Base-by-base conservation (phyloP, 2,888 invertebrate genomes). In the Netelia melanura region DNA sequence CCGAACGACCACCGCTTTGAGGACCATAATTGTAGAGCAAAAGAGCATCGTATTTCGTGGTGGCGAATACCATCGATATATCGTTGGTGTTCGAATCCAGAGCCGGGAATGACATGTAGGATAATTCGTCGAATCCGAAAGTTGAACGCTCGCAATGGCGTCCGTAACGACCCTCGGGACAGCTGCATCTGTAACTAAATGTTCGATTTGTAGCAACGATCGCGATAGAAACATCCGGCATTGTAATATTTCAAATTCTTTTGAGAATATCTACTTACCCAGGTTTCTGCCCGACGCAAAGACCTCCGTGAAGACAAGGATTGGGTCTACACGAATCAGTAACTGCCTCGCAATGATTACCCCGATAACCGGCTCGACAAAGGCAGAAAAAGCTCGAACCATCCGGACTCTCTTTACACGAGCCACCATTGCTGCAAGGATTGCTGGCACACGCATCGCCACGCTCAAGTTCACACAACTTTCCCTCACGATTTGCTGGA, bases 251-350 rank as follows among this genome's bases (percentile, higher is more conserved):
- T 56, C 8, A 17, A 56, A 21, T 25, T 64, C 21, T 6, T 58
- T 48, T 21, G 54, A 23, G 2, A 10, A 48, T 21, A 23, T 3
- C 38, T 83, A 96, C 96, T 92, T 97, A 98, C 52, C 98, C 98
- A 8, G 98, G 97, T 91, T 98, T 97, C n/a, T 98, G 94, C 86
- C 97, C 97, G 17, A 98, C 96, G 91, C 99, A 99, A 64, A 97
- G 95, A 44, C 98, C 98, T 38, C 98, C 98, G 92, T 98, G 95
- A 85, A 97, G 94, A 90, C 99, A 99, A n/a, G 98, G 98, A 93
- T 98, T 98, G 0, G 98, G 98, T 83, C 98, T 95, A 91, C 99
- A 99, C 0, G 98, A 97, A 92, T 98, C 98, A 0, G 98, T 97
- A 2, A 97, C 95, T 23, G 97, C 96, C 94, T 98, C 98, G 93